Base-by-base conservation (phyloP, 2,113 vertebrate species). In the Megalops atlanticus region DNA sequence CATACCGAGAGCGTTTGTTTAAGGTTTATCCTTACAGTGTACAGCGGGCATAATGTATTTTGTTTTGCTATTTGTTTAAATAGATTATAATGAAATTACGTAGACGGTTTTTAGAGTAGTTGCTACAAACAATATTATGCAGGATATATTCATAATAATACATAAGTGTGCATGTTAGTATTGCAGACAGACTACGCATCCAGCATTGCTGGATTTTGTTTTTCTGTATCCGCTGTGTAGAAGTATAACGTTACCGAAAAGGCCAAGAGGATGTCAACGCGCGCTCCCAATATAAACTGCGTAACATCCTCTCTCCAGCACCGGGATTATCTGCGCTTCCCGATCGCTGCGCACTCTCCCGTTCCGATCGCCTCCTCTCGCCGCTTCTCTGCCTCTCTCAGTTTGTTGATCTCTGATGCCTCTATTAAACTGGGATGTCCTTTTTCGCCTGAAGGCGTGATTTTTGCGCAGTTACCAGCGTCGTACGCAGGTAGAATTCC, bases 321-420 rank as follows among this genome's bases (percentile, higher is more conserved):
- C 78, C 88, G 87, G 85, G 90, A 92, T 90, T 92, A 90, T 89
- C 90, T 92, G 91, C 89, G 58, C 58, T 64, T 87, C 75, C 77
- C 83, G 88, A 87, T 89, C 90, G 90, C 87, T 86, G 92, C 92
- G 90, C 93, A 93, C 92, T 91, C 87, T 90, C 88, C 88, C 81
- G 38, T 40, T 68, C 40, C 38, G 58, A 38, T 58, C 83, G 84
- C 85, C 86, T 89, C 88, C 85, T 82, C 87, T 89, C 90, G 88
- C 89, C 89, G 89, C 84, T 84, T 85, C 82, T 45, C 64, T 84
- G 85, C 81, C 80, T 43, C 72, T 81, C 87, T 74, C 75, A 85
- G 77, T 85, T 88, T 90, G 88, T 91, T 91, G 87, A 90, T 88
- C 81, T 89, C 78, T 38, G 36, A 36, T 18, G 43, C 64, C 33